Base-by-base conservation (phyloP, 2,113 vertebrate genomes). In the Brachypodius melanocephalos region DNA sequence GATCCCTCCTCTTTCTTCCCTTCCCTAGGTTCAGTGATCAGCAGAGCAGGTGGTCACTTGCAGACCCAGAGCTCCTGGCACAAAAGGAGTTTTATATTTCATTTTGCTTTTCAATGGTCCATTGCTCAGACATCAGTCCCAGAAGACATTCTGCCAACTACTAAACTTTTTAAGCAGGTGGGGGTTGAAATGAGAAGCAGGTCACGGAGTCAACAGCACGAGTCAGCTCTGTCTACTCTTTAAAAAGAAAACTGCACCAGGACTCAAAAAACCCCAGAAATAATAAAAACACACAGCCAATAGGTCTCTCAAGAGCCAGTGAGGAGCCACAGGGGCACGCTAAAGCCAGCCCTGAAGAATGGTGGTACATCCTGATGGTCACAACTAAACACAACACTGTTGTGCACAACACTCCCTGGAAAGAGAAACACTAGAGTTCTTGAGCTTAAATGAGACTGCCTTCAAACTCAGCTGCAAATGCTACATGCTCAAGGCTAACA, bases 131-230 rank as follows among this genome's bases (percentile, higher is more conserved):
- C 22, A 46, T 72, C 58, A 79, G 74, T 76, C 79, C 63, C 77
- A 93, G 52, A 73, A 81, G 93, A 91, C 49, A 48, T 32, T 86
- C 72, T 90, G 59, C 62, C 94, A 94, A 55, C 86, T 75, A 58
- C 52, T 94, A 80, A 96, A 94, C 80, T 73, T 96, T 94, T 90
- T 90, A 76, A 95, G 89, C 45, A 92, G 69, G 74, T 96, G 62
- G 77, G 85, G 68, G 73, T 59, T 96, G 71, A 92, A 95, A 88
- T 55, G 54, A 36, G 84, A 96, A 85, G 80, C 91, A 80, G 43
- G 65, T 93, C 81, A 72, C 8, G 45, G 83, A 95, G 65, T 93
- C 80, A 97, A 94, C 21, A 96, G 93, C 73, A 95, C 22, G 4
- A 93, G 59, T 51, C 69, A 85, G 58, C 57, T 80, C 85, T 73